Evolutionary conservation across 2,888 invertebrate genomes (phyloP).

Genomic region (Euzophera pinguis): DNA sequence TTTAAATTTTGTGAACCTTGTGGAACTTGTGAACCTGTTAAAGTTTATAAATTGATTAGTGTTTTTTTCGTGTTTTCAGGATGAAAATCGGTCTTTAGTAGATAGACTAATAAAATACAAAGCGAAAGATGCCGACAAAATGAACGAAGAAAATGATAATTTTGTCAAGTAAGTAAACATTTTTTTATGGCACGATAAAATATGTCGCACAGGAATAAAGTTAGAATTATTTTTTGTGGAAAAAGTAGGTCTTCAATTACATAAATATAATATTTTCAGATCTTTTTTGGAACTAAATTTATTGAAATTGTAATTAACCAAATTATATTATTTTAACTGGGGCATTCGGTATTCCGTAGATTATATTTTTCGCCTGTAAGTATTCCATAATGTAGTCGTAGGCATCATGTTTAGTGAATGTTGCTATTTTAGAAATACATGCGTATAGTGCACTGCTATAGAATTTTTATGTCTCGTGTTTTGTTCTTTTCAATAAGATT

Average conservation of each 20-base stretch:
- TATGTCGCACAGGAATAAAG: neutral
- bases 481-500: constrained; percentile 18
- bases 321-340: constrained; percentile 28
- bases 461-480: constrained; percentile 40
- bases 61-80: constrained; percentile 77
- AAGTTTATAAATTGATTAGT: constrained; percentile 2
- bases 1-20: too few relatives aligned
- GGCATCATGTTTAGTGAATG: constrained; percentile 43
- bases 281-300: neutral
- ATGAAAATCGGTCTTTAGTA: constrained; percentile 91
- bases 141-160: constrained; percentile 98
- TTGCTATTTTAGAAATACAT: constrained; percentile 35
- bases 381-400: constrained; percentile 35
- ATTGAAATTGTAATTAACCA: neutral
- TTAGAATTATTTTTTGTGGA: neutral
- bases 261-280: neutral
- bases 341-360: constrained; percentile 44
- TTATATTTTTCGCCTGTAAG: constrained; percentile 39
- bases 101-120: constrained; percentile 95
- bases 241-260: neutral
- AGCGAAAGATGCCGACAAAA: constrained; percentile 95
- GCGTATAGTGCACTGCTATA: constrained; percentile 38
- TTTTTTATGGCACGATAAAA: constrained; percentile 23
- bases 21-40: too few relatives aligned
- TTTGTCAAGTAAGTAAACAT: constrained; percentile 87